phyloP scores from a whole-genome alignment of 2,888 invertebrate species.

The Acleris cristana region DNA sequence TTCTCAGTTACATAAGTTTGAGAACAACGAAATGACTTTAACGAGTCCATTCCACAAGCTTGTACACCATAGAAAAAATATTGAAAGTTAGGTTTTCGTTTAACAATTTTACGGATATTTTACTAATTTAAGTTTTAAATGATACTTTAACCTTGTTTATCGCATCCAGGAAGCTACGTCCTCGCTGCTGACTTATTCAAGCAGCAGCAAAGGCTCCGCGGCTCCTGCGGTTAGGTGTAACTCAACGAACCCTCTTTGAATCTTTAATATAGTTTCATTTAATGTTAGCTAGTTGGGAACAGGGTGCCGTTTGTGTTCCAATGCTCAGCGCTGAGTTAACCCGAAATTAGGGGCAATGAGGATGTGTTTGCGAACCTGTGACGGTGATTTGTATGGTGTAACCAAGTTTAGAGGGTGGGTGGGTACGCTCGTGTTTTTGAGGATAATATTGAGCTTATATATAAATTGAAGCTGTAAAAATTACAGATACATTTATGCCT shows the following conservation, averaged over 20 bases:
- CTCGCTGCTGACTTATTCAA: constrained; percentile 73
- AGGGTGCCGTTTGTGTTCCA: constrained; percentile 66
- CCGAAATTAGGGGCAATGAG: constrained; percentile 47
- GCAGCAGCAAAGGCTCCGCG: constrained; percentile 63
- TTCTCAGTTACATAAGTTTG: too few species aligned
- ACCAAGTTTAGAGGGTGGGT: constrained; percentile 6
- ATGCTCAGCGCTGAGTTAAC: constrained; percentile 50
- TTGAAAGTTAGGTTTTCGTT: too few species aligned
- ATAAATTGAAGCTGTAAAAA: neutral
- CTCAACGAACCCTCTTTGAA: constrained; percentile 80
- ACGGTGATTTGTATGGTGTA: constrained; percentile 12
- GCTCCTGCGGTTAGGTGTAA: constrained; percentile 78
- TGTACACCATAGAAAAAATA: too few species aligned
- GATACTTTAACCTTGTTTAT: neutral
- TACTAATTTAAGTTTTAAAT: too few species aligned
- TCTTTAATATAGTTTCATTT: constrained; percentile 81
- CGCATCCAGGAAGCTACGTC: constrained; percentile 48
- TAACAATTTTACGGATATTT: too few species aligned
- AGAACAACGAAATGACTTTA: too few species aligned
- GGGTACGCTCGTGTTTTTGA: neutral
- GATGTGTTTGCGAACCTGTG: constrained; percentile 35
- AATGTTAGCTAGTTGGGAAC: constrained; percentile 71
- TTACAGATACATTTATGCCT: too few species aligned
- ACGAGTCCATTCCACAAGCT: too few species aligned
- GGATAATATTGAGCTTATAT: neutral